These are phyloP conservation scores for Pheosia tremula DNA, from an alignment of 2,888 invertebrate species.

Conservation along the genomic window DNA sequence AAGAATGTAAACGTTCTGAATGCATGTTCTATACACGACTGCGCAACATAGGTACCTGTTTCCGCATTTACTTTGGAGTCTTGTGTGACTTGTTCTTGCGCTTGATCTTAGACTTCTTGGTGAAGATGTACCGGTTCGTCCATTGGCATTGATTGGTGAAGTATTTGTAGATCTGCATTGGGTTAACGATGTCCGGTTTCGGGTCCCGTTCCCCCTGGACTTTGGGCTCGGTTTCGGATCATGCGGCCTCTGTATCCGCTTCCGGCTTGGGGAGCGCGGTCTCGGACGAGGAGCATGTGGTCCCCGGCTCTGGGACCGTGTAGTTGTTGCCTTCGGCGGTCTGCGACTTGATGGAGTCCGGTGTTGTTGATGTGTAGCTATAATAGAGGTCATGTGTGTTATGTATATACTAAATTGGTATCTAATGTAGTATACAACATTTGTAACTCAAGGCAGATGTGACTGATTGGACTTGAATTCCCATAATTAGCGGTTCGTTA, in stretches of 20 bases:
- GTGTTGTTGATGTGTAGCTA: constrained; percentile 51
- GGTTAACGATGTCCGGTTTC: constrained; percentile 39
- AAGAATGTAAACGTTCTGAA: too few species aligned
- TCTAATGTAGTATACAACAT: too few species aligned
- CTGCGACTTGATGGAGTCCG: constrained; percentile 25
- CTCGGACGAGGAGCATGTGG: constrained; percentile 25
- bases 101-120: constrained; percentile 8
- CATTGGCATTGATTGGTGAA: constrained; percentile 52
- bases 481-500: too few species aligned
- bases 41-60: too few species aligned
- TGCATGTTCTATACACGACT: too few species aligned
- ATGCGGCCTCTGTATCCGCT: constrained; percentile 54
- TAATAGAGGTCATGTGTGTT: constrained; percentile 21
- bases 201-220: constrained; percentile 15
- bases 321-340: constrained; percentile 37
- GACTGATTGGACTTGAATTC: too few species aligned
- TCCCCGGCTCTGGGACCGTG: constrained; percentile 28
- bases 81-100: not conserved
- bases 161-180: constrained; percentile 45
- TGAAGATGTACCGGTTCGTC: constrained; percentile 34
- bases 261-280: constrained; percentile 49
- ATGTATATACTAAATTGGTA: not conserved
- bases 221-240: constrained; percentile 40
- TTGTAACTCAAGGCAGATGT: too few species aligned
- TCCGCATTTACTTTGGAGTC: too few species aligned